These are phyloP conservation scores for Camponotus floridanus DNA, from an alignment of 1,140 invertebrate species.

Conservation along the genomic window DNA sequence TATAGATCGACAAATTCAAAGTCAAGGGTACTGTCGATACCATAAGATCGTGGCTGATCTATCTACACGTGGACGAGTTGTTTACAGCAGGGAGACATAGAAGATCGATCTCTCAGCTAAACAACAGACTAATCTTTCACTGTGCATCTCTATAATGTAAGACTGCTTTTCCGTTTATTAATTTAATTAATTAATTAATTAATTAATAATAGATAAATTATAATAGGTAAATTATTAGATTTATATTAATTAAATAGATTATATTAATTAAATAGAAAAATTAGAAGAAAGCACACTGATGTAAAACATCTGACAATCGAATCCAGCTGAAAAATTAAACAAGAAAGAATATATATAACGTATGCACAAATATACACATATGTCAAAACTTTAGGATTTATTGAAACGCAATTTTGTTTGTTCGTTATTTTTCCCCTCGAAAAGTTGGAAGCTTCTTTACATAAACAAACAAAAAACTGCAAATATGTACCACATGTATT, in stretches of 20 bases:
- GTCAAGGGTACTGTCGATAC: constrained; percentile 58
- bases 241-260: no score
- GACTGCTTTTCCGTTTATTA: not conserved
- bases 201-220: not conserved
- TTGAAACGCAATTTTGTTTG: not conserved
- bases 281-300: no score
- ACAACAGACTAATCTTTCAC: not conserved
- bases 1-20: constrained; percentile 68
- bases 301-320: not conserved
- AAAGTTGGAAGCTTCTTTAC: not conserved
- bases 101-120: not conserved
- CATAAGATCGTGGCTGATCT: not conserved
- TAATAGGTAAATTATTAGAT: no score
- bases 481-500: not conserved
- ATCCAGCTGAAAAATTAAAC: not conserved
- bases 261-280: not conserved
- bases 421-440: not conserved
- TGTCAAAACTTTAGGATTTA: not conserved
- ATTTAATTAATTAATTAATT: no score
- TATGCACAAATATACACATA: not conserved
- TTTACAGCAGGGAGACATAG: not conserved
- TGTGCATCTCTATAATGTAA: not conserved
- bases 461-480: not conserved
- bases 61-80: not conserved
- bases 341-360: not conserved